These are phyloP conservation scores for Neodontobutis hainanensis DNA, from an alignment of 2,113 vertebrate genomes.

Conservation along the genomic window DNA sequence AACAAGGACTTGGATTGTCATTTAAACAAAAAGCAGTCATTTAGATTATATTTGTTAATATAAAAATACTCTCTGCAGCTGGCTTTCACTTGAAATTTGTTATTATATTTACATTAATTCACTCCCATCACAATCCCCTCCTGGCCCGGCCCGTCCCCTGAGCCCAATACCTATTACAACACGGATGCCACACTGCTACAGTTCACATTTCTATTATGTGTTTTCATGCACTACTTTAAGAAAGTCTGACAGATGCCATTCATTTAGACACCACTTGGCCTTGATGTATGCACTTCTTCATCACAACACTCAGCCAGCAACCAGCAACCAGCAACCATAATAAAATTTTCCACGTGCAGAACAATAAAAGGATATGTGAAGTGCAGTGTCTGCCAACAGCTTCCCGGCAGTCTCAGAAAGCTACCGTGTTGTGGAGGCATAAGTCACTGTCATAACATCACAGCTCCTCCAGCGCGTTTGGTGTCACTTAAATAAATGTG, in stretches of 20 bases:
- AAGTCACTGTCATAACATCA: constrained; percentile 44
- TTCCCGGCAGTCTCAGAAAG: constrained; percentile 54
- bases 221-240: no score
- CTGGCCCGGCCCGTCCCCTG: no score
- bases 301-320: constrained; percentile 9
- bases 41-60: no score
- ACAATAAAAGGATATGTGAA: constrained; percentile 13
- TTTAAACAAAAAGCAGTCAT: no score
- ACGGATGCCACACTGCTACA: no score
- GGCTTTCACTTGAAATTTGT: no score
- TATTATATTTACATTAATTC: no score
- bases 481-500: constrained; percentile 56
- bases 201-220: no score
- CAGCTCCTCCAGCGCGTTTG: constrained; percentile 29
- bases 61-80: no score
- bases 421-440: constrained; percentile 32
- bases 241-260: constrained; percentile 2
- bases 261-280: constrained; percentile 21
- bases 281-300: constrained; percentile 20
- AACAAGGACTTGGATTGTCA: no score
- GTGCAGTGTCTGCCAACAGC: constrained; percentile 41
- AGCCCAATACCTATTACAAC: no score
- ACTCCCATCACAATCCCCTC: no score
- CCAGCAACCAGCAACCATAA: constrained; percentile 4
- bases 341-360: constrained; percentile 19